Conservation (phyloP, 2,888 invertebrate species). For the Phorcus lineatus region DNA sequence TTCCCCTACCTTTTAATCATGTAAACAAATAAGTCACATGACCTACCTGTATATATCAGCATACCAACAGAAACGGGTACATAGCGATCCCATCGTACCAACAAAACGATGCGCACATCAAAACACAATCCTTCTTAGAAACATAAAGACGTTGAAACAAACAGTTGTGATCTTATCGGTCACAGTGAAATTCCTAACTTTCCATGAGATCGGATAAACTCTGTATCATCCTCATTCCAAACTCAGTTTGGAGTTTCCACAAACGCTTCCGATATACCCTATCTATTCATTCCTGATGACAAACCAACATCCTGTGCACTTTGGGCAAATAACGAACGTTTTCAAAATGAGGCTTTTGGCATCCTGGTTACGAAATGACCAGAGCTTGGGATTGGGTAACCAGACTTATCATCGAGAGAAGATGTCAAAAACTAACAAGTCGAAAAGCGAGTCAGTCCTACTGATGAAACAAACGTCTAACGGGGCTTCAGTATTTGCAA, state of each 20-base stretch:
- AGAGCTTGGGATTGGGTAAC: not conserved
- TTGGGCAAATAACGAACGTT: no score
- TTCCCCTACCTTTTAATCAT: no score
- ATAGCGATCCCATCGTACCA: not conserved
- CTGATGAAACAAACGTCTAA: not conserved
- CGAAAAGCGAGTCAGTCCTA: not conserved
- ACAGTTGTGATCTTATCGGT: no score
- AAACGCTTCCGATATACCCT: no score
- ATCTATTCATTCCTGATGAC: no score
- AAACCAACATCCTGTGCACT: no score
- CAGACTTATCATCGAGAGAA: not conserved
- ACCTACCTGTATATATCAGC: slow-evolving; percentile 1
- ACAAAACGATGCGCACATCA: not conserved
- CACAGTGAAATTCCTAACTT: no score
- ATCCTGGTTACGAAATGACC: not conserved
- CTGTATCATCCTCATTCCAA: no score
- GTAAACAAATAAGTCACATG: not conserved
- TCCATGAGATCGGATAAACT: no score
- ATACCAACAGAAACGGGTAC: slow-evolving; percentile 7
- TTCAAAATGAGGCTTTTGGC: not conserved
- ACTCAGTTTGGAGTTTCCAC: no score
- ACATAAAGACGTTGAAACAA: no score
- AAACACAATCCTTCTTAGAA: no score
- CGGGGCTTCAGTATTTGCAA: not conserved
- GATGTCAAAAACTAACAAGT: not conserved